These are phyloP conservation scores for Pontoporia blainvillei DNA, from an alignment of 2,113 vertebrate species.

Conservation along the genomic window DNA sequence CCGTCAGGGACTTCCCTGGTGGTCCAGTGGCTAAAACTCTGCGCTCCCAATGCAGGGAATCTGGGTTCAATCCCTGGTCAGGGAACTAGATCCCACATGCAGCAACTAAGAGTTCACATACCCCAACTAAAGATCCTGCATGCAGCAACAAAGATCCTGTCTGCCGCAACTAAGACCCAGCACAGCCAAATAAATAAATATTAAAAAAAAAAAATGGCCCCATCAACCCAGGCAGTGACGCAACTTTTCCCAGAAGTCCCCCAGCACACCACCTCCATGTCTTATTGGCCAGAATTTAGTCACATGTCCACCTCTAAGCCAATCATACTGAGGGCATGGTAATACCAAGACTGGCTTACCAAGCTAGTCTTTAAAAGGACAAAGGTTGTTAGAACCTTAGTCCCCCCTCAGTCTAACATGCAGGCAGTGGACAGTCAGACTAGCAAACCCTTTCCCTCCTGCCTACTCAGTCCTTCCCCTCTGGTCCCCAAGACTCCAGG, in stretches of 20 bases:
- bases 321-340: not conserved
- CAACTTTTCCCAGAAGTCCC: not conserved
- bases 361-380: not conserved
- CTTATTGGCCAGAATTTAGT: not conserved
- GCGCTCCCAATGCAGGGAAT: too few species aligned
- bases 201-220: not conserved
- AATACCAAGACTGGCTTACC: not conserved
- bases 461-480: not conserved
- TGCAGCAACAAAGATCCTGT: too few species aligned
- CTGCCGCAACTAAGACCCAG: too few species aligned
- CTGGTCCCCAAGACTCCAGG: not conserved
- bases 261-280: not conserved
- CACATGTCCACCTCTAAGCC: not conserved
- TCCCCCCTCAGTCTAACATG: not conserved
- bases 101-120: too few species aligned
- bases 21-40: too few species aligned
- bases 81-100: too few species aligned
- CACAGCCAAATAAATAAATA: too few species aligned
- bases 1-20: too few species aligned
- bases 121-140: too few species aligned
- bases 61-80: too few species aligned
- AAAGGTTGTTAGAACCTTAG: not conserved
- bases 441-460: not conserved
- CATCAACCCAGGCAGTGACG: not conserved
- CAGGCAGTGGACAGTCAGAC: not conserved